Conservation (phyloP, 2,888 invertebrate species). For the Stenolophus ochropezus region DNA sequence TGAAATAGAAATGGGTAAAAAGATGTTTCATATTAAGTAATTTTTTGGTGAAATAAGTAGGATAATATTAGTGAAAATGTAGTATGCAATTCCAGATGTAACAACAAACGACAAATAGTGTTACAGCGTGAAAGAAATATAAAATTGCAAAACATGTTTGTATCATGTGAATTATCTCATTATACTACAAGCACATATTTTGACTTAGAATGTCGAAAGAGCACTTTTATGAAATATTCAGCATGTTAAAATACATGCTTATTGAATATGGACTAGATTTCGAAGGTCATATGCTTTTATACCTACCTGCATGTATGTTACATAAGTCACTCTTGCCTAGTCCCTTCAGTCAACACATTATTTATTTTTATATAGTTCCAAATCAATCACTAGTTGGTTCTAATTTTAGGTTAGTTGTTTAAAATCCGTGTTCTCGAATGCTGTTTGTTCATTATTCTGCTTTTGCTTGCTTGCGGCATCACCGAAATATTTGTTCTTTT, state of each 20-base stretch:
- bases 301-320: constrained; percentile 39
- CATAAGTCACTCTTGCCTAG: constrained; percentile 22
- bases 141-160: constrained; percentile 23
- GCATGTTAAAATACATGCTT: constrained; percentile 44
- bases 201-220: constrained; percentile 42
- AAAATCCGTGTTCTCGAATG: constrained; percentile 4
- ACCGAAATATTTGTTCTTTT: constrained; percentile 32
- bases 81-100: constrained; percentile 1
- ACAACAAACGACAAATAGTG: neutral
- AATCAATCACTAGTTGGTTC: constrained; percentile 17
- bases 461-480: constrained; percentile 5
- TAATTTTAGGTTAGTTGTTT: constrained; percentile 18
- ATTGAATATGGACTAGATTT: constrained; percentile 57
- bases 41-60: too few relatives aligned
- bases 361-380: constrained; percentile 30
- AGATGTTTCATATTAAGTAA: too few relatives aligned
- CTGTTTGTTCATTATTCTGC: neutral
- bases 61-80: neutral
- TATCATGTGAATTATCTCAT: constrained; percentile 28
- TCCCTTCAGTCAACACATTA: constrained; percentile 25
- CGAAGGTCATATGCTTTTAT: constrained; percentile 51
- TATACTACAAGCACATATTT: constrained; percentile 25
- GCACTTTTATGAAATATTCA: constrained; percentile 47
- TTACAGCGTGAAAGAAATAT: constrained; percentile 6
- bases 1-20: too few relatives aligned